A percentile compares a stretch with the other conserved stretches of the same genome.
phyloP scores from a whole-genome alignment of 2,113 vertebrate genomes.

The Pithys albifrons region DNA sequence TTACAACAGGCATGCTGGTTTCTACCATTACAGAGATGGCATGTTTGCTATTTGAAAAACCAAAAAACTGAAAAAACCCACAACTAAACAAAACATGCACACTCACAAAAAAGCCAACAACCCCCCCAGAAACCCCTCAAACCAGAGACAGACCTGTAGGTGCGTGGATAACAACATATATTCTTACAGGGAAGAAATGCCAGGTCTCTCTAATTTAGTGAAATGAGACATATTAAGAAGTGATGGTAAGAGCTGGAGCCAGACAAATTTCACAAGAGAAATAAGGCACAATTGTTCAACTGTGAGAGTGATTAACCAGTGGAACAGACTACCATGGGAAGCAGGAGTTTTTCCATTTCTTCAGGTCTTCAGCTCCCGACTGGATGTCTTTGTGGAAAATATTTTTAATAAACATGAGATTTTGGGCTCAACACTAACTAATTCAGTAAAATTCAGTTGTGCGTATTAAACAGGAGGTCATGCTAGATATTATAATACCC shows the following conservation, averaged over 20 bases:
- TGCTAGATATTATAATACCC: background rate
- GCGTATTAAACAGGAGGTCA: slow-evolving; percentile 5
- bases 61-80: background rate
- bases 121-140: no score
- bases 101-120: background rate
- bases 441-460: background rate
- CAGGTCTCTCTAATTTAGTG: background rate
- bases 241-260: background rate
- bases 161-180: background rate
- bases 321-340: slow-evolving; percentile 17
- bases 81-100: background rate
- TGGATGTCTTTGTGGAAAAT: slow-evolving; percentile 58
- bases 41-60: background rate
- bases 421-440: background rate
- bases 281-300: slow-evolving; percentile 8
- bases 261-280: slow-evolving; percentile 6
- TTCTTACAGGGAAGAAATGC: background rate
- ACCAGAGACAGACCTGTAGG: background rate
- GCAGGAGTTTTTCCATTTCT: slow-evolving; percentile 53
- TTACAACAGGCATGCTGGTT: background rate
- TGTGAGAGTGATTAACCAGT: slow-evolving; percentile 12
- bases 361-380: slow-evolving; percentile 22
- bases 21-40: background rate
- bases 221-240: background rate
- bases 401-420: slow-evolving; percentile 37